Conservation (phyloP, 1,140 invertebrate species). For the Apis laboriosa region DNA sequence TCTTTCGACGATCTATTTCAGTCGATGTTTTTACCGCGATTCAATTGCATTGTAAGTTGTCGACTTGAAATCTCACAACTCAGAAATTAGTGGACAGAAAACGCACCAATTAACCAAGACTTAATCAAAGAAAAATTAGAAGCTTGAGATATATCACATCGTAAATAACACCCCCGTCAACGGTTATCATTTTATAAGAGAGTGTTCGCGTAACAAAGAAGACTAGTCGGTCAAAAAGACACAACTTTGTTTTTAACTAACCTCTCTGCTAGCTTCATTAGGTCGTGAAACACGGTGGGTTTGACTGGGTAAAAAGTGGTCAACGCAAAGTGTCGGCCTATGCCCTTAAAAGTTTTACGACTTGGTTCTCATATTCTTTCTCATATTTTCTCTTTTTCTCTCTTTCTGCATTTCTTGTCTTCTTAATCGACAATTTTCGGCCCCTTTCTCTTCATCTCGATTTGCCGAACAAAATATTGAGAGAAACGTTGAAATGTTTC, state of each 20-base stretch:
- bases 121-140: not conserved
- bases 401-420: slow-evolving; percentile 2
- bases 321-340: slow-evolving; percentile 36
- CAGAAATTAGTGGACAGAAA: not conserved
- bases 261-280: slow-evolving; percentile 45
- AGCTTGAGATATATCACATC: not conserved
- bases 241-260: not conserved
- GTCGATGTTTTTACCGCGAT: not conserved
- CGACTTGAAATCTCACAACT: not conserved
- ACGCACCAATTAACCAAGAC: not conserved
- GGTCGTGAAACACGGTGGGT: not conserved
- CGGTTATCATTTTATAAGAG: slow-evolving; percentile 7
- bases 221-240: slow-evolving; percentile 5
- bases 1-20: not conserved
- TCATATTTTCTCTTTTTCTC: not conserved
- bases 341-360: slow-evolving; percentile 57
- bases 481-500: not conserved
- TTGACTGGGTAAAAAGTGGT: slow-evolving; percentile 48
- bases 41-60: not conserved
- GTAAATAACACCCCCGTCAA: not conserved
- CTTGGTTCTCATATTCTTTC: slow-evolving; percentile 42
- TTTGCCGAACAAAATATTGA: not conserved
- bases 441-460: not conserved
- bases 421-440: slow-evolving; percentile 10
- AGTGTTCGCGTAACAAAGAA: not conserved